Base-by-base conservation (phyloP, 1,140 invertebrate species). In the Polypedilum pembai region DNA sequence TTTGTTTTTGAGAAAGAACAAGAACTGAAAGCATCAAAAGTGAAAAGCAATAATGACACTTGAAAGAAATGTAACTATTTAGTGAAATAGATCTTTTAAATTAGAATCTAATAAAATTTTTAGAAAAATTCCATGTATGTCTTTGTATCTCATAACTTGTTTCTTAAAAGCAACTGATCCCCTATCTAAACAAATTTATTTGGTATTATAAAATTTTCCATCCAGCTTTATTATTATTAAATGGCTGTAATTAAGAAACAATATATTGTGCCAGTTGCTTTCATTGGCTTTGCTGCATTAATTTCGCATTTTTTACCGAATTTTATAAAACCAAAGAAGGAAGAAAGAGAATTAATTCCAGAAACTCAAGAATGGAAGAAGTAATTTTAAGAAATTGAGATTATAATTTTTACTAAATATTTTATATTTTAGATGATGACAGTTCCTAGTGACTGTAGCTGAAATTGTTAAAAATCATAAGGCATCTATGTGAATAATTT, bases 1-100 rank as follows among this genome's bases (percentile, higher is more conserved):
- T 69, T 18, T 69, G 65, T 69, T 18, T 69, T 69, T 21, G 65
- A 69, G 10, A n/a, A 21, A 18, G 65, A 69, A 69, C 17, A 56
- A 56, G 7, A n/a, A 20, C 20, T 33, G 24, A 33, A 33, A 33
- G 24, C 24, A 3, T 33, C 24, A 33, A 33, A 33, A 33, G 5
- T 33, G 24, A 33, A 33, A 33, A 33, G 5, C 5, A 33, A 33
- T 33, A 33, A 33, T 33, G 5, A 33, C 5, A 33, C 24, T 33
- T 33, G 24, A 33, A 33, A 33, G 5, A 5, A 33, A 3, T 33
- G 24, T 33, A n/a, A n/a, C n/a, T 5, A 33, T 33, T 33, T 3
- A 5, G 24, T 33, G 24, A 3, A 33, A 33, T 33, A 33, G 24
- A 33, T 3, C 24, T 3, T 33, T 33, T 33, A 33, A 33, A 33